These are phyloP conservation scores for Chlamydotis undulata DNA, from an alignment of 2,113 vertebrate species.

Conservation along the genomic window DNA sequence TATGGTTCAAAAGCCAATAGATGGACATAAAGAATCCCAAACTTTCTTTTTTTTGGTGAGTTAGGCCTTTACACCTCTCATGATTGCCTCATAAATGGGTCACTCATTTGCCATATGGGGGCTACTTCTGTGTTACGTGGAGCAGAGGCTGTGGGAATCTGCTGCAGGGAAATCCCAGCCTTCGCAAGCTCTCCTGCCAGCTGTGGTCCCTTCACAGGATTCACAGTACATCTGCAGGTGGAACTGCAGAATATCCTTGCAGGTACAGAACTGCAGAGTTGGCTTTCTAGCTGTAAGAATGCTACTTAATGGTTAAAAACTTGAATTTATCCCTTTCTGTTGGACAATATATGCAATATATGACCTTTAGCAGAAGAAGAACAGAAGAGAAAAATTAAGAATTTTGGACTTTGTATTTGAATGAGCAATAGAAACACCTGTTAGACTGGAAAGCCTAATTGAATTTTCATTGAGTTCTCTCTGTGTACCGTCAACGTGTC, in stretches of 20 bases:
- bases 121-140: background rate
- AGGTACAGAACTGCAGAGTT: background rate
- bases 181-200: background rate
- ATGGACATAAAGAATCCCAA: background rate
- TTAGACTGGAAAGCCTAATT: background rate
- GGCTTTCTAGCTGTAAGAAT: background rate
- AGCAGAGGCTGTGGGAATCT: background rate
- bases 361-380: background rate
- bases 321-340: background rate
- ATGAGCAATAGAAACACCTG: background rate
- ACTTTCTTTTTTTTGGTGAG: background rate
- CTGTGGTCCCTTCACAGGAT: background rate
- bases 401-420: background rate
- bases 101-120: fast-evolving
- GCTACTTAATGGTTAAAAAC: background rate
- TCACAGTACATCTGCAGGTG: background rate
- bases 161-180: background rate
- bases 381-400: background rate
- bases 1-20: background rate
- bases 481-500: background rate
- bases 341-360: background rate
- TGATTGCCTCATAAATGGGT: background rate
- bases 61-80: background rate
- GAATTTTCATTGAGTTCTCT: background rate
- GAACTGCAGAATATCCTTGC: background rate